phyloP scores from a whole-genome alignment of 92 coral and sea anemone genomes.

The Phymanthus crucifer region DNA sequence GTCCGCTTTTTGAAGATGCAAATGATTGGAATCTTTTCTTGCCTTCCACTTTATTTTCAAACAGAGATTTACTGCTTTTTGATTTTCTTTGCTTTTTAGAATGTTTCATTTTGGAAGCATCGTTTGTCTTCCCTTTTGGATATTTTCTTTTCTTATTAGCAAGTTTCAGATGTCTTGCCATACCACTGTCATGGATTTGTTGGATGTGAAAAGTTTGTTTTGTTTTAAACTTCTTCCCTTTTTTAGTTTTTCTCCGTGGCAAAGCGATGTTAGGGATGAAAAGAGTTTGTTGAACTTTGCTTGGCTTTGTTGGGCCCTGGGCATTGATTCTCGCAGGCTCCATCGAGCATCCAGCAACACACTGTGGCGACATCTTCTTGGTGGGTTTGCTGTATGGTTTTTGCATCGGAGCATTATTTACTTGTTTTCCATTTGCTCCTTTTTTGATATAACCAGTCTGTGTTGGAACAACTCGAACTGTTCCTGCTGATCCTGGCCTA shows the following conservation, averaged over 20 bases:
- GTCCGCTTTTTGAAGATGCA: background rate
- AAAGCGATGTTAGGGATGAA: background rate
- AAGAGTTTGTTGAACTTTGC: constrained; percentile 7
- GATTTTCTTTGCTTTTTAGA: background rate
- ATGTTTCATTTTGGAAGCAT: background rate
- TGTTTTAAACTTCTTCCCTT: background rate
- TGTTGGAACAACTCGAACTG: constrained; percentile 34
- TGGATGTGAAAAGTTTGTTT: constrained; percentile 6
- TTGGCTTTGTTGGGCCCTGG: background rate
- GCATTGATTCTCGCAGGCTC: background rate
- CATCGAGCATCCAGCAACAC: constrained; percentile 3
- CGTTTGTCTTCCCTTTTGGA: background rate
- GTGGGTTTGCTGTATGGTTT: background rate
- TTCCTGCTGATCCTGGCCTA: background rate
- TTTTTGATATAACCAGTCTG: constrained; percentile 33
- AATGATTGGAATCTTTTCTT: background rate
- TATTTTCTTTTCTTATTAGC: background rate
- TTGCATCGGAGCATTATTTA: constrained; percentile 28
- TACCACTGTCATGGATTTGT: background rate
- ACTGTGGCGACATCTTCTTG: background rate
- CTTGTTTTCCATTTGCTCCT: background rate
- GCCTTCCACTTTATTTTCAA: background rate
- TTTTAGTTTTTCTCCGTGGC: background rate
- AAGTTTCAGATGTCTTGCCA: background rate
- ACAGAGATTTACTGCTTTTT: background rate